These are phyloP conservation scores for Sinopyrophorus schimmeli DNA, from an alignment of 2,888 invertebrate species.

Conservation along the genomic window DNA sequence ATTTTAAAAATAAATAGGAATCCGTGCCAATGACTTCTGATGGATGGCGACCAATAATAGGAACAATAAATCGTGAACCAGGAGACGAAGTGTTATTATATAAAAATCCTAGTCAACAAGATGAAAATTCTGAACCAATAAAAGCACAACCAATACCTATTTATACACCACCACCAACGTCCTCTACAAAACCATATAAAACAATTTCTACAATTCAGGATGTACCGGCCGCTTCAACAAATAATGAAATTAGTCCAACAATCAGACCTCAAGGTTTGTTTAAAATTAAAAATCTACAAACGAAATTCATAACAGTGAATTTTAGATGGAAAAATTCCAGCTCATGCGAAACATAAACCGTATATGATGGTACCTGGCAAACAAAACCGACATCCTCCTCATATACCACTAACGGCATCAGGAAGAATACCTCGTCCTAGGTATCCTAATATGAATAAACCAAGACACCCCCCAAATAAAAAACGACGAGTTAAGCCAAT, in stretches of 20 bases:
- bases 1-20: conserved; percentile 38
- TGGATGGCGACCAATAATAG: conserved; percentile 66
- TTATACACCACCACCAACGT: conserved; percentile 23
- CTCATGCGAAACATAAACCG: conserved; percentile 32
- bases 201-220: conserved; percentile 18
- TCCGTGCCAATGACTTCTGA: conserved; percentile 59
- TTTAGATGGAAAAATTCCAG: conserved; percentile 33
- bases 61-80: conserved; percentile 39
- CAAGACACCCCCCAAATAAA: conserved; percentile 34
- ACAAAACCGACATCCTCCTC: conserved; percentile 55
- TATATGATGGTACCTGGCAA: conserved; percentile 52
- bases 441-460: conserved; percentile 55
- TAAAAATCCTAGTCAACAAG: conserved; percentile 39
- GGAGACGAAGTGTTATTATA: conserved; percentile 45
- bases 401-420: conserved; percentile 55
- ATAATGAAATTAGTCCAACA: conserved; percentile 3
- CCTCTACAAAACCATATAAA: conserved; percentile 24
- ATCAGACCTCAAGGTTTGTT: conserved; percentile 10
- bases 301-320: conserved; percentile 2
- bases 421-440: conserved; percentile 22
- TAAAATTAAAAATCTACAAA: background rate
- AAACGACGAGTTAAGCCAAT: conserved; percentile 40
- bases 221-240: conserved; percentile 4
- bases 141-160: conserved; percentile 30
- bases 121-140: conserved; percentile 37